Evolutionary conservation across 1,140 invertebrate genomes (phyloP).

Genomic region (Pseudomyrmex flavicornis): DNA sequence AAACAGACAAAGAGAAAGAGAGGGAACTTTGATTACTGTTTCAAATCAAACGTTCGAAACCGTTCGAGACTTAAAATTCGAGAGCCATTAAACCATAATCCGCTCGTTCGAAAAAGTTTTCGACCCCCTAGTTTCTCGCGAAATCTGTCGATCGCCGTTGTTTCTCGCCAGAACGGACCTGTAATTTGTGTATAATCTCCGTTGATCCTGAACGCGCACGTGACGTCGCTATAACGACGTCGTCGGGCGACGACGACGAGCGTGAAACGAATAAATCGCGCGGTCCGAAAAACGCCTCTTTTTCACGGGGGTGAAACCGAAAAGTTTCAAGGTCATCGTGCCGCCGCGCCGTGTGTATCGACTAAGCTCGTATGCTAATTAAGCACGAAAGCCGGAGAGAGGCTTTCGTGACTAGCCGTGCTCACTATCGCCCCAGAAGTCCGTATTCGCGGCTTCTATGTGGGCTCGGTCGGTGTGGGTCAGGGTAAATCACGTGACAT

Average conservation of each 20-base stretch:
- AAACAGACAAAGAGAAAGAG: no score
- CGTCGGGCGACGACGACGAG: no score
- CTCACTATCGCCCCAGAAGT: slow-evolving; percentile 60
- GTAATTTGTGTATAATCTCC: no score
- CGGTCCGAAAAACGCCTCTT: slow-evolving; percentile 23
- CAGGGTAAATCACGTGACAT: slow-evolving; percentile 73
- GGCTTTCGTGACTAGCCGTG: slow-evolving; percentile 68
- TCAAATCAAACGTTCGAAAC: no score
- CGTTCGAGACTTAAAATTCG: no score
- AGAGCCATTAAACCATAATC: no score
- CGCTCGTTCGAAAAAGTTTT: no score
- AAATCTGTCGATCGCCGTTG: no score
- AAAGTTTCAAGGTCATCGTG: slow-evolving; percentile 58
- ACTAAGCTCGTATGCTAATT: slow-evolving; percentile 65
- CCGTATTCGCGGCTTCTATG: slow-evolving; percentile 50
- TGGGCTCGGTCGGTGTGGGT: slow-evolving; percentile 52
- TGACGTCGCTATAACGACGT: background rate
- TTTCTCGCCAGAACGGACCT: no score
- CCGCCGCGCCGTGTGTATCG: slow-evolving; percentile 24
- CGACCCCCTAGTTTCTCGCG: no score
- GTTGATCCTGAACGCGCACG: background rate
- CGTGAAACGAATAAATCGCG: slow-evolving; percentile 1
- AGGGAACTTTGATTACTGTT: no score
- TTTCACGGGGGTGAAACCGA: background rate
- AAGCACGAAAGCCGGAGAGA: slow-evolving; percentile 48